Evolutionary conservation across 1,140 invertebrate genomes (phyloP).

Genomic region (Tetramorium simillimum): DNA sequence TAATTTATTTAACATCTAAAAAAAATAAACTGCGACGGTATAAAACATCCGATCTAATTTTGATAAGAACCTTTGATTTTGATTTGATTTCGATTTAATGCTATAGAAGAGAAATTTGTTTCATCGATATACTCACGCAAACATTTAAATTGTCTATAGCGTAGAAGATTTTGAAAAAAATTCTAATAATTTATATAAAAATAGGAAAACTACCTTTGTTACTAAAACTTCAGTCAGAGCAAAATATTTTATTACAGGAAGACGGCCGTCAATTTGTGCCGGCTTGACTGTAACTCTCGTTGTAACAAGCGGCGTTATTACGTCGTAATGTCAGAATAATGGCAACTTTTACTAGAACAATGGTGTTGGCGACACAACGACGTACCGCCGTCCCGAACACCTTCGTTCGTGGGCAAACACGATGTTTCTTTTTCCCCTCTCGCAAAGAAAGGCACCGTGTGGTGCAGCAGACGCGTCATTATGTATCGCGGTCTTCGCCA

Average conservation of each 20-base stretch:
- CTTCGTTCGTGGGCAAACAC: conserved; percentile 65
- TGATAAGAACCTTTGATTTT: not conserved
- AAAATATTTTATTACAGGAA: conserved; percentile 3
- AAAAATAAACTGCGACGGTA: not conserved
- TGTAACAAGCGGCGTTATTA: conserved; percentile 77
- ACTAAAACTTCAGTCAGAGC: not conserved
- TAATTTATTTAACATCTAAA: not conserved
- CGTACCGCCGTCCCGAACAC: conserved; percentile 50
- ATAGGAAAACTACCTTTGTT: not conserved
- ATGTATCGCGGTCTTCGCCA: conserved; percentile 61
- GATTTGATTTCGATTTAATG: not conserved
- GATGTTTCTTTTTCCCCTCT: conserved; percentile 64
- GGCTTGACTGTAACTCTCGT: conserved; percentile 67
- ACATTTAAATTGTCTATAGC: not conserved
- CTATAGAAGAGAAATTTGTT: not conserved
- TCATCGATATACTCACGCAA: not conserved
- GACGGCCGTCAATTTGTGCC: conserved; percentile 36
- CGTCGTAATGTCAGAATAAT: conserved; percentile 72
- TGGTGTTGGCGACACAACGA: conserved; percentile 66
- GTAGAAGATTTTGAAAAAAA: not conserved
- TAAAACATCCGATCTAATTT: not conserved
- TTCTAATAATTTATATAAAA: not conserved
- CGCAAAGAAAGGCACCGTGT: conserved; percentile 28
- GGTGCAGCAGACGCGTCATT: conserved; percentile 66
- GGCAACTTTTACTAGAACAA: conserved; percentile 73